phyloP scores from a whole-genome alignment of 2,888 invertebrate species.

The Sarcophaga rosellei region DNA sequence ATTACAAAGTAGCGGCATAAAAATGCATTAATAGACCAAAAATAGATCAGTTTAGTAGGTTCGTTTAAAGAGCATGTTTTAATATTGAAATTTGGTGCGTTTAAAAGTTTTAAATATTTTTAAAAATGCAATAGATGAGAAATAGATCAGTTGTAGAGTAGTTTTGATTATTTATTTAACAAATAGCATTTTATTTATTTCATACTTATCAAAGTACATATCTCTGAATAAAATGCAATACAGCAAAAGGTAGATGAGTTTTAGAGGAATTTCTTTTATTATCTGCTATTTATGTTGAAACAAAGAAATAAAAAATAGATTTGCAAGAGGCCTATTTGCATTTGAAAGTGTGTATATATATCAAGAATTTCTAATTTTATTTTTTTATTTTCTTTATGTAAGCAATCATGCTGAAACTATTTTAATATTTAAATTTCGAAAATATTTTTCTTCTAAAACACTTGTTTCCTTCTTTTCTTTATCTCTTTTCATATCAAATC shows the following conservation, averaged over 20 bases:
- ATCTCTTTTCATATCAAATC: neutral
- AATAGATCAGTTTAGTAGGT: too few relatives aligned
- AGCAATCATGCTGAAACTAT: slow-evolving; percentile 56
- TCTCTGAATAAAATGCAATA: neutral
- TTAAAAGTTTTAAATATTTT: too few relatives aligned
- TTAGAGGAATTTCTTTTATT: neutral
- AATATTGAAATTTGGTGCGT: too few relatives aligned
- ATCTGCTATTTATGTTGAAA: neutral
- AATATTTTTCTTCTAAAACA: slow-evolving; percentile 1
- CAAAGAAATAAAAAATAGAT: too few relatives aligned
- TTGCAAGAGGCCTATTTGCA: neutral
- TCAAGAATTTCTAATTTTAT: neutral
- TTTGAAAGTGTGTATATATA: slow-evolving; percentile 8
- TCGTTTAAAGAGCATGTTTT: too few relatives aligned
- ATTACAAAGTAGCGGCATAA: too few relatives aligned
- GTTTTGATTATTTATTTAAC: neutral
- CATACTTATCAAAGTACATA: too few relatives aligned
- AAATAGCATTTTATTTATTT: too few relatives aligned
- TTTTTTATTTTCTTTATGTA: slow-evolving; percentile 31
- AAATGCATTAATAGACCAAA: too few relatives aligned
- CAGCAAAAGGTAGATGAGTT: neutral
- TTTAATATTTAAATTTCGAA: slow-evolving; percentile 32
- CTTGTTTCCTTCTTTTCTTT: slow-evolving; percentile 28
- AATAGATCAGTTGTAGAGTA: slow-evolving; percentile 23
- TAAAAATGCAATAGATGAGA: slow-evolving; percentile 4